Base-by-base conservation (phyloP, 1,140 invertebrate genomes). In the Drosophila ficusphila region DNA sequence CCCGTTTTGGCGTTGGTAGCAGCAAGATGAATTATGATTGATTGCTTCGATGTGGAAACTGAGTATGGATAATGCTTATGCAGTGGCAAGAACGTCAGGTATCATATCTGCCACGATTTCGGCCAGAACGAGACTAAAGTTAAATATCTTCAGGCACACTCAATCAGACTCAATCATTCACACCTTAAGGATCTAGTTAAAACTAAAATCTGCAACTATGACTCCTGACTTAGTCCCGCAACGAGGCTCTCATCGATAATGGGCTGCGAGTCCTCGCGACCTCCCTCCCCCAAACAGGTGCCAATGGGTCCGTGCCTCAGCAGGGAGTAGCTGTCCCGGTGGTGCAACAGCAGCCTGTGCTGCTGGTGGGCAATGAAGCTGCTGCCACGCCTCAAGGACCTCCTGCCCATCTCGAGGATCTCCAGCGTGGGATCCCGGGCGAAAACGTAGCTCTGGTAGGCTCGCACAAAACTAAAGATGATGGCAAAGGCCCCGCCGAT, bases 401-500 rank as follows among this genome's bases (percentile, higher is more conserved):
- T 93, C 71, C 94, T 94, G 0, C 96, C 95, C 27, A 96, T 92
- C 77, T 97, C 96, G 12, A 97, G 94, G 4, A 95, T 95, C 89
- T 96, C 95, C 8, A 95, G 89, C 3, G 93, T 93, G 16, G 91
- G 91, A 56, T 94, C 94, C 70, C 94, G 93, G 0, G 95, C 94
- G 53, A 96, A 94, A 0, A 96, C 93, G 2, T 96, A 93, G 61
- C 94, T 95, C 76, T 95, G 96, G 89, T 97, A 96, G 0, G 94
- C 93, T 79, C 94, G 94, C 4, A 96, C 92, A 64, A 96, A 94
- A 6, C 95, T 93, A 0, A 93, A 92, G 1, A 94, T 91, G 5
- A 97, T 92, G 8, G 94, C 92, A 44, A 93, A 91, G 4, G 94
- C 90, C 2, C 96, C 96, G 69, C 94, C 91, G 64, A 95, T 90